Base-by-base conservation (phyloP, 2,888 invertebrate species). In the Lamellibrachia columna region DNA sequence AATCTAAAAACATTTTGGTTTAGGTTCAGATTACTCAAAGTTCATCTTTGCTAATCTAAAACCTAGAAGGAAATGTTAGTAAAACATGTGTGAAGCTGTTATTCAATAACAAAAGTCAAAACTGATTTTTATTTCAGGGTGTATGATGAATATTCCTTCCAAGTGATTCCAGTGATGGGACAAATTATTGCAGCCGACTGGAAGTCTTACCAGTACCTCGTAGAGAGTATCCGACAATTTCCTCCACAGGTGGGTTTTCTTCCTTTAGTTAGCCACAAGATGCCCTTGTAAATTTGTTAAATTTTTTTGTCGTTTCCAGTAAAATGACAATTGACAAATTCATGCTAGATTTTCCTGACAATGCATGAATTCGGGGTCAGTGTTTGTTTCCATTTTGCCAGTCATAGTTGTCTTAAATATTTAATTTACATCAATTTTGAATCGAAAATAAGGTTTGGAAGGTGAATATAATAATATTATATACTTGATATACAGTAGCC, bases 111-210 rank as follows among this genome's bases (percentile, higher is more conserved):
- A n/a, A 22, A 22, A 75, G n/a, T 22, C n/a, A 6, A 75, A 75
- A 75, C 92, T 90, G 58, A 93, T 94, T 91, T 91, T 94, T 93
- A 93, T 95, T 96, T 93, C 96, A 98, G 98, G 97, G 94, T 98
- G 0, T 99, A 99, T 96, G 99, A 99, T 97, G 98, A 98, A 95
- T 99, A 99, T 97, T 99, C 99, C 55, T 99, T 99, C 97, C 98
- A 99, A 97, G 97, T 99, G 94, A 99, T 99, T 95, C 99, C 99
- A 8, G 98, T 98, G 1, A 97, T 99, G 97, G 99, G 99, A 0
- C 98, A 99, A 96, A 97, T 99, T 90, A 97, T 99, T 90, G 98
- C 98, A 6, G 98, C 98, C 3, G 98, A 99, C 97, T 99, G 99
- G 98, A 97, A 98, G 93, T 98, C 99, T 0, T 99, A 99, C 97